Conservation (phyloP, 2,797 vertebrate genomes). For the Cossypha niveicapilla region DNA sequence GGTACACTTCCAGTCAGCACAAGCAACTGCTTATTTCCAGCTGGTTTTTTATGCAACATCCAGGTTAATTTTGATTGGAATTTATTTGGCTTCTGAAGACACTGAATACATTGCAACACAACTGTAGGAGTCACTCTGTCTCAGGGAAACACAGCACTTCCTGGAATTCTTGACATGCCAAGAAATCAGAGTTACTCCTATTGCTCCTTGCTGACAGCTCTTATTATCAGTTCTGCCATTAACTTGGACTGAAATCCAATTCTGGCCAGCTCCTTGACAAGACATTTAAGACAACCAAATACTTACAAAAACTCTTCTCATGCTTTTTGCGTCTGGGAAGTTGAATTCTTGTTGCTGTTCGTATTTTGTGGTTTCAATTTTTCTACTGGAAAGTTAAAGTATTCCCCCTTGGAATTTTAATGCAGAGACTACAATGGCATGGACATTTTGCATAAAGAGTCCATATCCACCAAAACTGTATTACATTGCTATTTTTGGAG, state of each 20-base stretch:
- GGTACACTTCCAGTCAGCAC: not conserved
- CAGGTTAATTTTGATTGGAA: not conserved
- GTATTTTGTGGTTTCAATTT: not conserved
- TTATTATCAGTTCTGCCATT: not conserved
- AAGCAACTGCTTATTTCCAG: not conserved
- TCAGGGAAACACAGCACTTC: not conserved
- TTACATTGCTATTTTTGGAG: not conserved
- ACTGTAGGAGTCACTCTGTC: not conserved
- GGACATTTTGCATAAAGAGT: not conserved
- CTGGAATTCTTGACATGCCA: not conserved
- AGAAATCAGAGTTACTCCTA: not conserved
- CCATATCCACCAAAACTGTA: not conserved
- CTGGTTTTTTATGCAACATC: not conserved
- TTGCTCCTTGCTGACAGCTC: not conserved
- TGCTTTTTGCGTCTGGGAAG: not conserved
- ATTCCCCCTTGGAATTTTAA: not conserved
- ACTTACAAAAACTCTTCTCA: not conserved
- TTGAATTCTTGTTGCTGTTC: not conserved
- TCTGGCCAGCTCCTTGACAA: not conserved
- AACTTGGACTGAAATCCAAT: not conserved
- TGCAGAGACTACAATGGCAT: not conserved
- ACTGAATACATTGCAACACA: not conserved
- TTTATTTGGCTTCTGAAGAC: not conserved
- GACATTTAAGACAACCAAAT: not conserved
- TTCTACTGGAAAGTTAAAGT: not conserved